Evolutionary conservation across 2,113 vertebrate genomes (phyloP), one percentile per base, ranked within the genome.

Genomic region (Plestiodon gilberti): DNA sequence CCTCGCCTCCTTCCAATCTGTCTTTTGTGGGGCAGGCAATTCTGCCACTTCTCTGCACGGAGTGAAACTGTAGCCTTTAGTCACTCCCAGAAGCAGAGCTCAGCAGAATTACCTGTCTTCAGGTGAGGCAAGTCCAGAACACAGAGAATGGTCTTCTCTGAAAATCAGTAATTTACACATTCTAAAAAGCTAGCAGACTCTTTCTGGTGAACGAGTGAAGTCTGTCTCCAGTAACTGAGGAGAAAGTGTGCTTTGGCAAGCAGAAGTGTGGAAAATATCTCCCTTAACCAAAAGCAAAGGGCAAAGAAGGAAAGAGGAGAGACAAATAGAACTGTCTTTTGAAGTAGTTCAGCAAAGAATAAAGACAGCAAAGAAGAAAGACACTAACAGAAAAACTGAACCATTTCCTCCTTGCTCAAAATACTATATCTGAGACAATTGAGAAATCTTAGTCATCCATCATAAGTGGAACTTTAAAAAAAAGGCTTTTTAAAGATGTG

Each of bases 401-500:
- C 6, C 33, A 52, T 61, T 93, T n/a, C 78, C 82, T 91, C 57
- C 87, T 81, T 79, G 81, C 76, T 25, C 15, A 74, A 91, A 94
- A 90, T 74, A 94, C 57, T 33, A 14, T 43, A 85, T 28, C 55
- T 43, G 81, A 87, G 57, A 78, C 25, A 40, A 23, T 10, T 64
- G 57, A 65, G 65, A 55, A 78, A 55, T 5, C 38, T 48, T 52
- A 48, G 40, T 75, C 85, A 94, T 91, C 87, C 74, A 83, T 91
- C 78, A 70, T 74, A 92, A 93, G 83, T 90, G 87, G 85, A 91
- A 90, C 88, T 89, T 87, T 4, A 64, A 57, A 57, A 91, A 62
- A 59, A 85, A 28, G 52, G 71, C 79, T 88, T 88, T 91, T 87
- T 92, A 91, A 90, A 94, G 89, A 91, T 92, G 88, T 93, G 92